A percentile compares a stretch with the other conserved stretches of the same genome.
phyloP scores from a whole-genome alignment of 2,797 vertebrate genomes.

The Dipus sagitta region DNA sequence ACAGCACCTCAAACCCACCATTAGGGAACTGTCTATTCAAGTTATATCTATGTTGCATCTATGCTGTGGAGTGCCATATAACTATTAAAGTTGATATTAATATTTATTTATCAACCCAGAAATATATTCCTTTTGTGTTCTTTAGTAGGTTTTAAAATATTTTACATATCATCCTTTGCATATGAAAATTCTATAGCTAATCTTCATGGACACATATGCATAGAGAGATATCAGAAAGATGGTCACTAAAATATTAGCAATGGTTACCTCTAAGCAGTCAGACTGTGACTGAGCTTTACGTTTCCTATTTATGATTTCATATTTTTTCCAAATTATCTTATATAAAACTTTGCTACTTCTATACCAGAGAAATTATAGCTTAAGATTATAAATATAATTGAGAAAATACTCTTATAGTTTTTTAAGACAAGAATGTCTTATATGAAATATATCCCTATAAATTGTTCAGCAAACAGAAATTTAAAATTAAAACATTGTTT shows the following conservation, averaged over 20 bases:
- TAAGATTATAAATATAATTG: slow-evolving; percentile 36
- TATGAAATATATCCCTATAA: neutral
- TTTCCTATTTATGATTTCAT: neutral
- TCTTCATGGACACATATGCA: neutral
- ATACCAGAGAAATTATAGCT: slow-evolving; percentile 12
- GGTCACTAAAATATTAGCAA: neutral
- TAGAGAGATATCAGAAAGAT: neutral
- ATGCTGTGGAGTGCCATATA: neutral
- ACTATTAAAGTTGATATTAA: neutral
- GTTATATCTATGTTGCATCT: neutral
- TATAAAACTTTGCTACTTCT: slow-evolving; percentile 18
- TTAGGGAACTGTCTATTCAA: neutral
- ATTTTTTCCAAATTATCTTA: slow-evolving; percentile 43
- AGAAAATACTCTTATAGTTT: slow-evolving; percentile 47
- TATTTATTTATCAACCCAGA: neutral
- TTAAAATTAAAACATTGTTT: neutral
- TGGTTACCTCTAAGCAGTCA: neutral
- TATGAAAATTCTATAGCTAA: neutral
- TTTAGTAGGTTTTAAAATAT: neutral
- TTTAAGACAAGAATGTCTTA: neutral
- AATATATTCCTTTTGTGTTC: neutral
- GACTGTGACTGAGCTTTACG: neutral
- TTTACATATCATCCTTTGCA: neutral
- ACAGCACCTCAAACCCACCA: slow-evolving; percentile 19
- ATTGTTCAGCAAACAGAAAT: neutral